Evolutionary conservation across 2,113 vertebrate genomes (phyloP), one percentile per base, ranked within the genome.

Genomic region (Hyla sarda): DNA sequence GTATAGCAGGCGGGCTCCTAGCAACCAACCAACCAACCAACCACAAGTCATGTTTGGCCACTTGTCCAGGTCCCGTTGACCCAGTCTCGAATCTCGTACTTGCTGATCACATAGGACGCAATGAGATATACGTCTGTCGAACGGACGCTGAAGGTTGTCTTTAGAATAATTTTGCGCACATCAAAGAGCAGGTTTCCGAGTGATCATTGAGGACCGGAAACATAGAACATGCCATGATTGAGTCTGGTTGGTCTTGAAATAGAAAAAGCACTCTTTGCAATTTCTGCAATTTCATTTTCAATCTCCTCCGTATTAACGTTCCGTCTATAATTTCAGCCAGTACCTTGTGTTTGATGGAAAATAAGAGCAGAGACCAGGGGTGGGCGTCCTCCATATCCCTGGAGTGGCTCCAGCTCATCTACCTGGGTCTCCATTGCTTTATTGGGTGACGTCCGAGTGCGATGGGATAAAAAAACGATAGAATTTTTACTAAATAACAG

Each of bases 231-330:
- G 30, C 2, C 12, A 7, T 21, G 41, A 79, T 41, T 79, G n/a
- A n/a, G n/a, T 25, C 9, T 34, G 25, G 21, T 41, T 79, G 77
- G 21, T 41, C 19, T 25, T 60, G 54, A 79, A 60, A 79, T 58
- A 14, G 19, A 30, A 58, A 79, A 58, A 30, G 3, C 2, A 30
- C 17, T 19, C 9, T 56, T 78, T 9, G 28, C 16, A 50, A 77
- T 30, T n/a, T n/a, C 12, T 11, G 21, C 77, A 80, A 80, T 80
- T 80, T 41, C 12, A 25, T 81, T 81, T 79, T 81, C 78, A 65
- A 81, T 81, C 65, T 77, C 28, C 32, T 62, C 2, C 17, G 21
- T 4, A 80, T 65, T 65, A n/a, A 0, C 23, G 1, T 65, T 17
- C 9, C 16, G 2, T 25, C 52, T 17, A 80, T 54, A n/a, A 79